A percentile compares a stretch with the other conserved stretches of the same genome.
Evolutionary conservation across 92 coral and sea anemone species (phyloP).

Genomic region (Palythoa grandis): DNA sequence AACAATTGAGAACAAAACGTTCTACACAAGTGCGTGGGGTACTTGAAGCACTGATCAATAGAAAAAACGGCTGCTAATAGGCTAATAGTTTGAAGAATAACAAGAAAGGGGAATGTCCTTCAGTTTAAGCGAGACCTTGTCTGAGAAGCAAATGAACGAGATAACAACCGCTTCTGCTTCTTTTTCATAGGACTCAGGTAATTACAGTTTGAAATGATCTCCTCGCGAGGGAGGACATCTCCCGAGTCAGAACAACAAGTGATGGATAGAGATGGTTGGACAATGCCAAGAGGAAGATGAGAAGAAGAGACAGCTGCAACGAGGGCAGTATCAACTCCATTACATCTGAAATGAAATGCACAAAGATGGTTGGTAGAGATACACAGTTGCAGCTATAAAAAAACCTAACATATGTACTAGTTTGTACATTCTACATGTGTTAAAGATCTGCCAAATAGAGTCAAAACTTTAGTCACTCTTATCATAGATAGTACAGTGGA

Average conservation of each 20-base stretch:
- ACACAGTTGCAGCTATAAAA: no score
- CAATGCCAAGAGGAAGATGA: slow-evolving; percentile 26
- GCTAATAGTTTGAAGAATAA: neutral
- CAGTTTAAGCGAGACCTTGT: neutral
- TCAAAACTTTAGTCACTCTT: no score
- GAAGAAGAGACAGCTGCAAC: slow-evolving; percentile 1
- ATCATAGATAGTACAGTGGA: no score
- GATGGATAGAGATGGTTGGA: slow-evolving; percentile 32
- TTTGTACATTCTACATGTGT: no score
- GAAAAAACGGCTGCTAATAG: neutral
- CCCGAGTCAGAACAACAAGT: slow-evolving; percentile 45
- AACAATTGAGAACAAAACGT: no score
- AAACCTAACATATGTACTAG: no score
- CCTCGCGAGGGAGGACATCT: slow-evolving; percentile 21
- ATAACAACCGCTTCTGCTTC: slow-evolving; percentile 16
- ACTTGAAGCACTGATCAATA: neutral
- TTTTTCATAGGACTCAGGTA: slow-evolving; percentile 3
- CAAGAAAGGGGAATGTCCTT: neutral
- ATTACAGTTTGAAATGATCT: slow-evolving; percentile 5
- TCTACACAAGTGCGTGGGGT: no score
- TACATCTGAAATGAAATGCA: slow-evolving; percentile 26
- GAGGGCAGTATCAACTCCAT: slow-evolving; percentile 7
- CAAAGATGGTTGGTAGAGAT: neutral
- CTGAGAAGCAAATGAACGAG: neutral
- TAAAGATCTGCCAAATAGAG: no score